Evolutionary conservation across 2,888 invertebrate genomes (phyloP).

Genomic region (Aspidiotus rigidus): DNA sequence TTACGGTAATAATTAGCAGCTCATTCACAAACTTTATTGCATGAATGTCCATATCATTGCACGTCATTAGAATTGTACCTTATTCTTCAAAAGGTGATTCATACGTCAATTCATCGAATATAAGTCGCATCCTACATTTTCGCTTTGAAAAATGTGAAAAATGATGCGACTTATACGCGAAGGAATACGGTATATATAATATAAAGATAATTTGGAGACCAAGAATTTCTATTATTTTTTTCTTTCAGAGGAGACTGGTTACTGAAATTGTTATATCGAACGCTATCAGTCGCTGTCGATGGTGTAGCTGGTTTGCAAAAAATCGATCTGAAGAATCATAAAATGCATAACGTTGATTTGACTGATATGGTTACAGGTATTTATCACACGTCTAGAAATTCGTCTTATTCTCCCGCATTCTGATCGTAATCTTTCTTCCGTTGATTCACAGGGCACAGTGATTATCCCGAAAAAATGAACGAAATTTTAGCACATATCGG

Average conservation of each 20-base stretch:
- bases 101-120: too few species aligned
- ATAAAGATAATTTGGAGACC: too few species aligned
- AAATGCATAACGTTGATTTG: conserved; percentile 53
- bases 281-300: conserved; percentile 51
- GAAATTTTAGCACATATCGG: conserved; percentile 46
- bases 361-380: conserved; percentile 48
- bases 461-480: conserved; percentile 51
- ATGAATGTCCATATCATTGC: too few species aligned
- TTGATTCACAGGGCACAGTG: conserved; percentile 49
- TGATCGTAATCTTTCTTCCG: conserved; percentile 3
- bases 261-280: conserved; percentile 55
- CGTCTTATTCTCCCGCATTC: not conserved
- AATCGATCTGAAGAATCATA: conserved; percentile 46
- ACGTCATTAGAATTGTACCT: too few species aligned
- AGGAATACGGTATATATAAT: too few species aligned
- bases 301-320: conserved; percentile 54
- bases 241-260: conserved; percentile 52
- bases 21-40: too few species aligned
- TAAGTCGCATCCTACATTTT: too few species aligned
- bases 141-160: too few species aligned
- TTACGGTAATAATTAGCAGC: too few species aligned
- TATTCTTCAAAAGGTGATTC: too few species aligned
- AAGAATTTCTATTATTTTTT: too few species aligned
- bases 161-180: too few species aligned
- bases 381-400: not conserved